Evolutionary conservation across 2,888 invertebrate species (phyloP).

Genomic region (Sesamia inferens): DNA sequence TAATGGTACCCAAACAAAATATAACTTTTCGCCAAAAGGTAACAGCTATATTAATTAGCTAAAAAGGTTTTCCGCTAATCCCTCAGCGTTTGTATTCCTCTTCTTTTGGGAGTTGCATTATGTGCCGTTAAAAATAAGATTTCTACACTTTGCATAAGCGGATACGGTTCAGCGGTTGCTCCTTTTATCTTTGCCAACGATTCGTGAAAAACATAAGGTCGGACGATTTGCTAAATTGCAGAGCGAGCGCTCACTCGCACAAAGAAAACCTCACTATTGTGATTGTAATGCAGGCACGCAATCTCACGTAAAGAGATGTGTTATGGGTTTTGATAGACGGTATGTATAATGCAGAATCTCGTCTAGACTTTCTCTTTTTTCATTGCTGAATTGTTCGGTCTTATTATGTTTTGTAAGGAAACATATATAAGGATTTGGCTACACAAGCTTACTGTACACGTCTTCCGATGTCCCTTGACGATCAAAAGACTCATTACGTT

Average conservation of each 20-base stretch:
- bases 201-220: constrained; percentile 69
- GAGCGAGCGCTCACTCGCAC: constrained; percentile 57
- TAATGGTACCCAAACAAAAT: constrained; percentile 51
- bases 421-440: neutral
- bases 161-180: constrained; percentile 62
- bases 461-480: neutral
- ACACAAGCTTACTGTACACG: neutral
- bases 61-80: constrained; percentile 44
- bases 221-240: constrained; percentile 71
- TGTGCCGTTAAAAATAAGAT: constrained; percentile 46
- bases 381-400: neutral
- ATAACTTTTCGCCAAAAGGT: constrained; percentile 44
- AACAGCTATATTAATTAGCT: constrained; percentile 61
- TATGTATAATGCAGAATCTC: constrained; percentile 17
- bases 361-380: constrained; percentile 34
- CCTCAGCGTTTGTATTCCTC: constrained; percentile 7
- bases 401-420: neutral
- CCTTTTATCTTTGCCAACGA: constrained; percentile 70
- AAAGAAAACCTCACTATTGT: constrained; percentile 63
- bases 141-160: constrained; percentile 59
- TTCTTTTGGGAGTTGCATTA: constrained; percentile 40
- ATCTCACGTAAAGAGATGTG: constrained; percentile 44
- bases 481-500: neutral
- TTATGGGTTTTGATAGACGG: constrained; percentile 40
- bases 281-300: constrained; percentile 51